Conservation (phyloP, 92 coral and sea anemone genomes). For the Pocillopora meandrina region DNA sequence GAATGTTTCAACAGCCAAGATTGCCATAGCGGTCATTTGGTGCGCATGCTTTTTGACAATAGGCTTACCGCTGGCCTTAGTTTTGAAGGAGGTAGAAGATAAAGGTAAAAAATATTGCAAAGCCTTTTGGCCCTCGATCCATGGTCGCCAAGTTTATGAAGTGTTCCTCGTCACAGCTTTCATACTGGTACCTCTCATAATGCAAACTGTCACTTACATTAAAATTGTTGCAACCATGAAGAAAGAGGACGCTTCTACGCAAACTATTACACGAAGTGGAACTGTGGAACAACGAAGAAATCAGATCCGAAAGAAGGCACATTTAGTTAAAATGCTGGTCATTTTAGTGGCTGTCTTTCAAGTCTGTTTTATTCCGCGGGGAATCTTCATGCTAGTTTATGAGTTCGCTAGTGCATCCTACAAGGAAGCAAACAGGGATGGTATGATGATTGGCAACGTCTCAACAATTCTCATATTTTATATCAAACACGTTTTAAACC, state of each 20-base stretch:
- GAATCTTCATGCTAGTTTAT: conserved; percentile 58
- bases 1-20: conserved; percentile 48
- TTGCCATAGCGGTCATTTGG: conserved; percentile 51
- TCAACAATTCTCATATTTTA: conserved; percentile 67
- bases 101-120: conserved; percentile 29
- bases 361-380: conserved; percentile 82
- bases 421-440: not conserved
- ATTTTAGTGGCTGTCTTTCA: conserved; percentile 68
- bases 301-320: conserved; percentile 38
- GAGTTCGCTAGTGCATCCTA: conserved; percentile 42
- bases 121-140: conserved; percentile 34
- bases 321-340: conserved; percentile 71
- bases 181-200: conserved; percentile 56
- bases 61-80: conserved; percentile 64
- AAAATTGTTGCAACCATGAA: conserved; percentile 57
- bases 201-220: conserved; percentile 66
- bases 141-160: conserved; percentile 51
- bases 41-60: conserved; percentile 47
- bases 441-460: conserved; percentile 2
- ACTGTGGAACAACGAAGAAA: conserved; percentile 59
- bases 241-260: conserved; percentile 39
- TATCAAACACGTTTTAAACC: conserved; percentile 76
- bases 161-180: conserved; percentile 60
- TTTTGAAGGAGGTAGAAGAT: conserved; percentile 17
- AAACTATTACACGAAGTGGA: conserved; percentile 49